Evolutionary conservation across 2,888 invertebrate species (phyloP), one percentile per base, ranked within the genome.

Genomic region (Drosophila phalerata): DNA sequence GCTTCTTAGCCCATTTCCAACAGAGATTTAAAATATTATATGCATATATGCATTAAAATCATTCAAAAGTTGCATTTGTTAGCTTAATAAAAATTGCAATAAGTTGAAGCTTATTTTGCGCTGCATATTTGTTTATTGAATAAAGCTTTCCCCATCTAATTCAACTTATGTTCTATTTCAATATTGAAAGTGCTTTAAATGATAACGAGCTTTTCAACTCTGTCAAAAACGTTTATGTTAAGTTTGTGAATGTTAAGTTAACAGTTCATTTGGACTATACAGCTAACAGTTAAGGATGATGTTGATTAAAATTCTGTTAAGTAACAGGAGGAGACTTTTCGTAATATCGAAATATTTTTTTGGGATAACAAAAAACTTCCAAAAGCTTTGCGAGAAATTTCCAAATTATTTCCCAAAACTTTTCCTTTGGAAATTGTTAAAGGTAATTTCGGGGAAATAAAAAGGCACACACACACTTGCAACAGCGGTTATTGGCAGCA

Each of bases 171-270:
- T 28, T 28, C 28, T 2, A 9, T 9, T 65, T 66, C 56, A 66
- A 56, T 28, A 38, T 70, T 57, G 67, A 73, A 57, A n/a, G 3
- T n/a, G 28, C 1, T 11, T 73, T 51, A 34, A 40, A 49, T 13
- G 17, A 8, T 22, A 1, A 0, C 34, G 52, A 68, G 60, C 49
- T 55, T 43, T 53, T 8, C 11, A 28, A 10, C 0, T 6, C 22
- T 19, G 32, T 25, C 9, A 9, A 47, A 9, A 49, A 34, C 17
- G 19, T 3, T 42, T 42, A 5, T 34, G 34, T 11, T 0, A 30
- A 17, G 28, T 17, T 13, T 10, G 15, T 8, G 30, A 28, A 11
- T 48, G 13, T 8, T n/a, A 13, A n/a, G 2, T 22, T 15, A 43
- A 56, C 32, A 53, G 19, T 6, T 11, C 5, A 4, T 0, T 28